Conservation (phyloP, 1,140 invertebrate species). For the Aphaenogaster rudis region DNA sequence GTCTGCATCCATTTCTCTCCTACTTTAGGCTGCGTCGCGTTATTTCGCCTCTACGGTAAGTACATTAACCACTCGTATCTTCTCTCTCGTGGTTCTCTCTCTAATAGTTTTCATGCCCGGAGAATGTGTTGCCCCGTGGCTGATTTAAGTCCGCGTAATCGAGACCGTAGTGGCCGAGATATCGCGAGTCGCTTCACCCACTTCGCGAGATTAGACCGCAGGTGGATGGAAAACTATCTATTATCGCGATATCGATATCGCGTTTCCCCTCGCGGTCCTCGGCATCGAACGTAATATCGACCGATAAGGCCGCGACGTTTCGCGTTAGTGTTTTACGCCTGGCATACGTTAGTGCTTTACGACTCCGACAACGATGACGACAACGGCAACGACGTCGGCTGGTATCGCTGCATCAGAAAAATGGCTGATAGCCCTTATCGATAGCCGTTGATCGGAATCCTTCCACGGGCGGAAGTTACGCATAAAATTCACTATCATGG, state of each 20-base stretch:
- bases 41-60: slow-evolving; percentile 73
- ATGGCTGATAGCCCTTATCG: slow-evolving; percentile 39
- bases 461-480: slow-evolving; percentile 29
- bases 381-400: background rate
- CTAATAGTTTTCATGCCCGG: slow-evolving; percentile 72
- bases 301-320: slow-evolving; percentile 1
- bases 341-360: slow-evolving; percentile 21
- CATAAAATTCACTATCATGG: slow-evolving; percentile 54
- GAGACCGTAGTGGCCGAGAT: slow-evolving; percentile 10
- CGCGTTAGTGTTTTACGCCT: slow-evolving; percentile 31
- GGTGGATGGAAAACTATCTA: slow-evolving; percentile 42
- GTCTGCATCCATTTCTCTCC: slow-evolving; percentile 52
- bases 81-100: slow-evolving; percentile 49
- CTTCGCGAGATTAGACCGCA: slow-evolving; percentile 50
- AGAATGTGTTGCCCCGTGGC: slow-evolving; percentile 68
- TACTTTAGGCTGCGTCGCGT: slow-evolving; percentile 52
- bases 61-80: slow-evolving; percentile 77
- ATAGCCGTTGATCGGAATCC: slow-evolving; percentile 28
- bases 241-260: slow-evolving; percentile 41
- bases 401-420: slow-evolving; percentile 50
- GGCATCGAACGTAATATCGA: slow-evolving; percentile 23
- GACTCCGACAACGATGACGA: background rate
- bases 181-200: slow-evolving; percentile 27
- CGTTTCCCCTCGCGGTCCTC: slow-evolving; percentile 38
- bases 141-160: slow-evolving; percentile 36